Evolutionary conservation across 2,113 vertebrate species (phyloP), one percentile per base, ranked within the genome.

Genomic region (Polypterus bichir): DNA sequence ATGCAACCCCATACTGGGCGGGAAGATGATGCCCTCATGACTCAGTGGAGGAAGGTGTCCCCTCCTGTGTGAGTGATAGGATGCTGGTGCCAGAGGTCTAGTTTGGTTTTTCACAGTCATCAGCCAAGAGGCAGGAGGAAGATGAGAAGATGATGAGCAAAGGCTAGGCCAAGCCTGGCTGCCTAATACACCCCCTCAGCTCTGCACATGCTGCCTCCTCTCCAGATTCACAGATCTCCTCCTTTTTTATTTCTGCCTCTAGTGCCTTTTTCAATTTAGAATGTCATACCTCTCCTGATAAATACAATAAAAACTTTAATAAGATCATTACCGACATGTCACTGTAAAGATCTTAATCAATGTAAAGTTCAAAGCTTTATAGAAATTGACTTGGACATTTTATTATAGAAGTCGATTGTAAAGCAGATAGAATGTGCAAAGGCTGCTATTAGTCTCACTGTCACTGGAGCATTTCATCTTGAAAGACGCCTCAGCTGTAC

Each of bases 311-410:
- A 78, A 71, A 69, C 59, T 78, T 76, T 84, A 68, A 78, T 73
- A 74, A 76, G 69, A 77, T 74, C 66, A 71, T 81, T 83, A 65
- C 69, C 73, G 67, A 70, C 71, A 70, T 81, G 74, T 77, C 76
- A 79, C 77, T 77, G 64, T 54, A 72, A 80, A 73, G 70, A 78
- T 83, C 72, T 79, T 86, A 85, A 87, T 89, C 79, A 85, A 74
- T 72, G 73, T 78, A 81, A 84, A 86, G 67, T 83, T 83, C 62
- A 76, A 77, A 72, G 70, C 79, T 75, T 76, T 79, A 69, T 80
- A 82, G 66, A 75, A 81, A 82, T 76, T 70, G 64, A 75, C 80
- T 75, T 56, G 64, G 73, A 76, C 71, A 73, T 69, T 71, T 66
- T 70, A 74, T 65, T 60, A 73, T 68, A 65, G 66, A 64, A 66